Base-by-base conservation (phyloP, 2,888 invertebrate species). In the Drosophila nr. perissopoda region DNA sequence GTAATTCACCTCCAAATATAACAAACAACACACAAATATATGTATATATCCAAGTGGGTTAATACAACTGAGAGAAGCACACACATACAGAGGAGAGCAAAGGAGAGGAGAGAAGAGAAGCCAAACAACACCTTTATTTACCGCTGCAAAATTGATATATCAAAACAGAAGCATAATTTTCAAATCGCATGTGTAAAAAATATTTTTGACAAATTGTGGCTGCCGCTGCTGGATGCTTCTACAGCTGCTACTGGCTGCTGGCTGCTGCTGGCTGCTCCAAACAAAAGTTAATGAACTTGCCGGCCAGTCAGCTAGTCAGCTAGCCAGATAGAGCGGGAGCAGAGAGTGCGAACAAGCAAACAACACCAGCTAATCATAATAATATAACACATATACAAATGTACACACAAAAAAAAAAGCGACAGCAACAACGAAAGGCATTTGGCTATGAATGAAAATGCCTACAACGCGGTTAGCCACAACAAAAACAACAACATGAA, bases 231-330 rank as follows among this genome's bases (percentile, higher is more conserved):
- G 46, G 46, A 46, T 25, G 25, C 46, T 46, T 25, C 46, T 25
- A 72, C 58, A 54, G 38, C 11, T 11, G 21, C 42, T 42, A 0
- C 34, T 31, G 31, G 40, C 40, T 16, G 2, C 36, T 38, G 18
- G 33, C 62, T n/a, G n/a, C 31, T 13, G 52, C 2, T 33, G 42
- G 46, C 38, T 51, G 56, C 40, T 54, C 54, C 66, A 80, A 70
- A 78, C 66, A 81, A 81, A 85, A 89, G 89, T 89, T 89, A 89
- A 86, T 86, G 86, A 86, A 86, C 86, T 89, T 89, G 79, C 76
- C 59, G 48, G 64, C 64, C 68, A 80, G 42, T 11, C 42, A 38
- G 79, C 78, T 54, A 46, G 66, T 56, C 67, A 70, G 65, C 62
- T 67, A 74, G 69, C 38, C 66, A 81, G 29, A n/a, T n/a, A n/a